Conservation (phyloP, 92 coral and sea anemone genomes). For the Palythoa grandiflora region DNA sequence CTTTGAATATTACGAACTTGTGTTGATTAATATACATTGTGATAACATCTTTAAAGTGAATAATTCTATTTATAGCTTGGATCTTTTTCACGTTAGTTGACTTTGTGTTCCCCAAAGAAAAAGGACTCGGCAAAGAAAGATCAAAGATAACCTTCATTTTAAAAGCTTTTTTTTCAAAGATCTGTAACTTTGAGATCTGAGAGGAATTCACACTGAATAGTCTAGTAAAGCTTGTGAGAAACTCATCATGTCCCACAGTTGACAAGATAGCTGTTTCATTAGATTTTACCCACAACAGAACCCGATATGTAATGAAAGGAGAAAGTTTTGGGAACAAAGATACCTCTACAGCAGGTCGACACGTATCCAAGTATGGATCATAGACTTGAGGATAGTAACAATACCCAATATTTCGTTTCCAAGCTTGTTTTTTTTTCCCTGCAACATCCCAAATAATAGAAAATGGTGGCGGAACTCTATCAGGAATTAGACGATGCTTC, state of each 20-base stretch:
- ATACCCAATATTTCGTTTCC: neutral
- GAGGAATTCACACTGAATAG: no score
- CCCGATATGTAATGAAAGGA: neutral
- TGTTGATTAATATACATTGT: neutral
- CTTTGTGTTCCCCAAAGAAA: neutral
- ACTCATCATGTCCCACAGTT: no score
- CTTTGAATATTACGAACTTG: conserved; percentile 41
- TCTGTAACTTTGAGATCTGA: no score
- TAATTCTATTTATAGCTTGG: neutral
- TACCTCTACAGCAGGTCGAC: neutral
- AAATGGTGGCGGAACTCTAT: neutral
- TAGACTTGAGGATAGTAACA: neutral
- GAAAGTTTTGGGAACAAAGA: neutral
- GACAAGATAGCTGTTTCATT: neutral
- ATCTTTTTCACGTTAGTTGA: neutral
- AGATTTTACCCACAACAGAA: neutral
- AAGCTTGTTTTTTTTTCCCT: neutral
- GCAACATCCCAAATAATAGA: conserved; percentile 11
- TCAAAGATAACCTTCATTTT: conserved; percentile 5
- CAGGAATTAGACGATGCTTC: no score
- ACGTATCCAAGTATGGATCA: neutral
- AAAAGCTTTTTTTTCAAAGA: no score
- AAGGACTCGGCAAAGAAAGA: conserved; percentile 8
- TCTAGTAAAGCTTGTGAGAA: no score
- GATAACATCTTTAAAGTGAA: conserved; percentile 12